Percentiles rank a stretch among this genome's conserved stretches.
phyloP scores from a whole-genome alignment of 2,113 vertebrate genomes.

The Odocoileus hemionus region DNA sequence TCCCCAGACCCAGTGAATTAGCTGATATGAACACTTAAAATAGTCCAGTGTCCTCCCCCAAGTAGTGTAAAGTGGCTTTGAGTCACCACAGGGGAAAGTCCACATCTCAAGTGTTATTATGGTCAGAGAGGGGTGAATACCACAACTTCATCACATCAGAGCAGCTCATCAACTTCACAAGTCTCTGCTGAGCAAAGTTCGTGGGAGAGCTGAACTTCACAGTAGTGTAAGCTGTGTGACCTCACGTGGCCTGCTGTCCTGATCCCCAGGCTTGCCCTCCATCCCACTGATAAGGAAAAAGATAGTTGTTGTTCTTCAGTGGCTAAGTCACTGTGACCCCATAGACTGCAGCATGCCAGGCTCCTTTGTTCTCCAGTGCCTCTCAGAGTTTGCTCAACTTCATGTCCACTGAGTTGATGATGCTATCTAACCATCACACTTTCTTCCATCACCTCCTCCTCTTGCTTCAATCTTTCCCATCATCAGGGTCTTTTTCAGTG shows the following conservation, averaged over 20 bases:
- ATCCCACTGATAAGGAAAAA: neutral
- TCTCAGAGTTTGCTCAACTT: neutral
- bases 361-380: neutral
- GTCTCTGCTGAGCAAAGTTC: neutral
- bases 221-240: accelerated
- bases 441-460: neutral
- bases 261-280: neutral
- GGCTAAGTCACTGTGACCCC: neutral
- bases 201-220: too few relatives aligned
- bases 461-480: neutral
- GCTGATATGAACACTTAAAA: neutral
- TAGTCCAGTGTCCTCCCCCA: neutral
- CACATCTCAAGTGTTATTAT: neutral
- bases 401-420: neutral
- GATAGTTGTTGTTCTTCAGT: neutral
- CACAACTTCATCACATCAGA: neutral
- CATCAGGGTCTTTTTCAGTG: neutral
- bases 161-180: neutral
- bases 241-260: accelerated
- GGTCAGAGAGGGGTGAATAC: neutral
- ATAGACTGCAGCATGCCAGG: neutral
- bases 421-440: neutral
- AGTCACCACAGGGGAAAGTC: slow-evolving; percentile 41
- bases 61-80: neutral
- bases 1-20: neutral